Base-by-base conservation (phyloP, 1,140 invertebrate species). In the Reticulitermes speratus region DNA sequence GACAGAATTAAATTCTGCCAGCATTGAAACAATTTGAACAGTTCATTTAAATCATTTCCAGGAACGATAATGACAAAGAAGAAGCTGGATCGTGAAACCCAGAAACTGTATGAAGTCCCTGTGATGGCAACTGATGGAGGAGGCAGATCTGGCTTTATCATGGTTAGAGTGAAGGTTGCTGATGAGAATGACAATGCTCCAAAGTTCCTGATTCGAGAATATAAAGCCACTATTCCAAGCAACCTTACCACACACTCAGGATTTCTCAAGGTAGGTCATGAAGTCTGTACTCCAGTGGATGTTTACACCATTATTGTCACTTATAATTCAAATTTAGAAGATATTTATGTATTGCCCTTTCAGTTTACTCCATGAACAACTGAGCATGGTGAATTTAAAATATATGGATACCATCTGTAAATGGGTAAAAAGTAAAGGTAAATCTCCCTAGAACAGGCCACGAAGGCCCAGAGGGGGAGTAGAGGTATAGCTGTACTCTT, bases 141-240 rank as follows among this genome's bases (percentile, higher is more conserved):
- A 82, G 96, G 96, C 11, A 93, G 94, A 89, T 94, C 95, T 84
- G 96, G 95, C 9, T 97, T 97, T 90, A 93, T 96, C 5, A 94
- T 93, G 14, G 94, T 99, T 11, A 92, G 95, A 88, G 94, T 98
- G 16, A 94, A 93, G 88, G 94, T 99, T 16, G 91, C 91, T 8
- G 97, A 99, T 91, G 93, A 94, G 85, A 99, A 99, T 91, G 98
- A 99, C 89, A 97, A 98, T 91, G 90, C 94, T 83, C 98, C 98
- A 1, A 90, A 92, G 83, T 99, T 98, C 91, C 91, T 94, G 52
- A 90, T 96, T 25, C 94, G 93, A 84, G 96, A 97, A 90, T 97
- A 97, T 89, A 96, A 96, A 90, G 94, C 93, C 7, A 94, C 94
- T 52, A 94, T 96, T 84, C 93, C 93, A 86, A 91, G 92, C 38